These are phyloP conservation scores for Agonopterix alstromeriana DNA, from an alignment of 2,888 invertebrate genomes.

Conservation along the genomic window DNA sequence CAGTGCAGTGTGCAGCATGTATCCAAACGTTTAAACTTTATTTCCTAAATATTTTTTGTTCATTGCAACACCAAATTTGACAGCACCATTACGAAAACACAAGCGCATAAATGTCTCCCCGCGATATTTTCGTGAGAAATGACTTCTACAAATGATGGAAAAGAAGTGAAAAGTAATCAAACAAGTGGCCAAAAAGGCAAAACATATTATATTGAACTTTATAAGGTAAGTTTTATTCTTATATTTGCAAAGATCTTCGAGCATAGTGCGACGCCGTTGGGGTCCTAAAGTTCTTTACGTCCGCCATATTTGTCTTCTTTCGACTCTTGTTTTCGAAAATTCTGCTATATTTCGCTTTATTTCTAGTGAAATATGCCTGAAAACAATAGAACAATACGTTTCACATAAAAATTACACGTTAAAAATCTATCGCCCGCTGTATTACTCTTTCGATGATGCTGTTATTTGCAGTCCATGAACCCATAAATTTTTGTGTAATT, in stretches of 20 bases:
- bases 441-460: conserved; percentile 2
- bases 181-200: conserved; percentile 66
- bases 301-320: conserved; percentile 72
- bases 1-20: too few species aligned
- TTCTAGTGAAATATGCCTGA: conserved; percentile 10
- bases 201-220: conserved; percentile 69
- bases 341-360: conserved; percentile 23
- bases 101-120: conserved; percentile 77
- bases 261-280: conserved; percentile 60
- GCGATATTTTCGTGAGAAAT: conserved; percentile 76
- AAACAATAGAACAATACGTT: conserved; percentile 13
- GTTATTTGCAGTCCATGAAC: conserved; percentile 11
- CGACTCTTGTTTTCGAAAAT: conserved; percentile 65
- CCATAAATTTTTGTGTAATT: conserved; percentile 11
- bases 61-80: conserved; percentile 58
- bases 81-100: conserved; percentile 73
- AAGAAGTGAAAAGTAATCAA: conserved; percentile 73
- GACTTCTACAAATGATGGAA: conserved; percentile 76
- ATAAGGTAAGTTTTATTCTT: conserved; percentile 62
- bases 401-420: conserved; percentile 3
- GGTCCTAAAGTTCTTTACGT: conserved; percentile 56
- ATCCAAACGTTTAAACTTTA: not conserved
- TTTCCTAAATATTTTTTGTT: conserved; percentile 11
- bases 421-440: not conserved
- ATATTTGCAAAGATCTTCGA: conserved; percentile 22